Conservation (phyloP, 2,797 vertebrate species). For the Pipistrellus pipistrellus region DNA sequence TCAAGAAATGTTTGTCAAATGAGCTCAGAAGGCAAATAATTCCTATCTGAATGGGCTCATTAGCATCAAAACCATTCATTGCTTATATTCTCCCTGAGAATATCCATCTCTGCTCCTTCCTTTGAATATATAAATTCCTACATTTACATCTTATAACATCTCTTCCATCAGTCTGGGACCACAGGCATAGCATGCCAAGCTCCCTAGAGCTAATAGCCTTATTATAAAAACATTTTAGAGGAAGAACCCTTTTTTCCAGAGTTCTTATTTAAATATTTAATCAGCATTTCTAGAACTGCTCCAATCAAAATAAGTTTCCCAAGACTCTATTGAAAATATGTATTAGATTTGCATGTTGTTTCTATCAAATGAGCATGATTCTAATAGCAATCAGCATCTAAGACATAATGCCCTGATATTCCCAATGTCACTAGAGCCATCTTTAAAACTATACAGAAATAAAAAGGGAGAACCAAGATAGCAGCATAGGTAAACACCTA, state of each 20-base stretch:
- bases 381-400: not conserved
- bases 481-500: too few relatives aligned
- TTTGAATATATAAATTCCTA: not conserved
- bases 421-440: not conserved
- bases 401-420: not conserved
- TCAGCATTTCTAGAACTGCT: constrained; percentile 2
- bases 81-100: not conserved
- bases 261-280: constrained; percentile 48
- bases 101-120: not conserved
- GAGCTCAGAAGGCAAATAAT: constrained; percentile 7
- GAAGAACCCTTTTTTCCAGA: not conserved
- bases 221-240: constrained; percentile 47
- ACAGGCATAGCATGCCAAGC: not conserved
- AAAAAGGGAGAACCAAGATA: not conserved
- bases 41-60: not conserved
- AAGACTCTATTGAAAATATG: not conserved
- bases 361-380: not conserved
- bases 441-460: not conserved
- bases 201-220: not conserved
- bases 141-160: not conserved
- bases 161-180: not conserved
- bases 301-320: constrained; percentile 5
- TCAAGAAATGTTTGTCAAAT: not conserved
- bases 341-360: not conserved
- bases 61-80: not conserved